phyloP scores from a whole-genome alignment of 2,888 invertebrate genomes.

The Onchidella celtica region DNA sequence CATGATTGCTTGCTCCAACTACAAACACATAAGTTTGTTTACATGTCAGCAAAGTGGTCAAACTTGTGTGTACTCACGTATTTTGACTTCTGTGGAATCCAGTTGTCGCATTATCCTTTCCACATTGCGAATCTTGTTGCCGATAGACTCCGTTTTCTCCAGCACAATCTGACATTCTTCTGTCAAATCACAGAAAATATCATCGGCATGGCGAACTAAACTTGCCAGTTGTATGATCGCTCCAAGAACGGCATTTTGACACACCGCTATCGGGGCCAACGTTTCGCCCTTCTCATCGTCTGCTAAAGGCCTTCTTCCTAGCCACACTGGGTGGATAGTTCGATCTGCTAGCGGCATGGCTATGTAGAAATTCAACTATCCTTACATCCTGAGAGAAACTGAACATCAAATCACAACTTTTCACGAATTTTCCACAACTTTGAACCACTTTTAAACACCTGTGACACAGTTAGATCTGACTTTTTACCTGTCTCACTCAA shows the following conservation, averaged over 20 bases:
- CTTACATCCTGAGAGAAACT: conserved; percentile 18
- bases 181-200: conserved; percentile 73
- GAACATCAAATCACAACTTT: not conserved
- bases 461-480: not conserved
- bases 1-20: no score
- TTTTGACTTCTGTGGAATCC: conserved; percentile 69
- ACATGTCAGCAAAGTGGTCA: no score
- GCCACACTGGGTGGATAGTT: conserved; percentile 64
- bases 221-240: conserved; percentile 72
- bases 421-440: not conserved
- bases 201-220: conserved; percentile 74
- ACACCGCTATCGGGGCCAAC: conserved; percentile 60
- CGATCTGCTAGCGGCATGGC: conserved; percentile 69
- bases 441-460: not conserved
- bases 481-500: not conserved
- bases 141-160: conserved; percentile 66
- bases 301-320: conserved; percentile 62
- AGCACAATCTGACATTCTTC: conserved; percentile 74
- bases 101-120: conserved; percentile 58
- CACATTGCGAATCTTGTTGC: conserved; percentile 56
- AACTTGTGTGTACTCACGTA: conserved; percentile 72
- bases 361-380: not conserved
- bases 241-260: conserved; percentile 68
- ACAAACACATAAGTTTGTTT: no score
- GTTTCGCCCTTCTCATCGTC: conserved; percentile 59